A percentile compares a stretch with the other conserved stretches of the same genome.
phyloP scores from a whole-genome alignment of 2,113 vertebrate genomes.

The Bettongia penicillata region DNA sequence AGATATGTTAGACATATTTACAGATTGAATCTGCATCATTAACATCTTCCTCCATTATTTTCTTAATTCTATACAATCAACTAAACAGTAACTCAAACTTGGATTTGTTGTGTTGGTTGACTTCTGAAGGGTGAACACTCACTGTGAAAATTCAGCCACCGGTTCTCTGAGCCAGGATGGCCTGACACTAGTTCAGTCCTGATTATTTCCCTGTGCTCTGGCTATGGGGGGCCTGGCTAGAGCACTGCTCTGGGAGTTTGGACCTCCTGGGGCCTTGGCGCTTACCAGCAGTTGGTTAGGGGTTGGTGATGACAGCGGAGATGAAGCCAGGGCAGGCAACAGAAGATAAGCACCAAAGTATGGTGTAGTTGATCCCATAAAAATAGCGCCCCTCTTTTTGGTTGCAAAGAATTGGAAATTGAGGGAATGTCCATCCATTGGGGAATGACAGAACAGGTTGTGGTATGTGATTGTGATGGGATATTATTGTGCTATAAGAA shows the following conservation, averaged over 20 bases:
- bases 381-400: not conserved
- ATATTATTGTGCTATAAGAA: too few relatives aligned
- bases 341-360: not conserved
- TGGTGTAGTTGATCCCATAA: not conserved
- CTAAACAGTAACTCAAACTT: not conserved
- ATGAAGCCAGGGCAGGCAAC: not conserved
- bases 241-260: not conserved
- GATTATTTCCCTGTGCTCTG: rapidly evolving
- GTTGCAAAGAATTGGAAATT: too few relatives aligned
- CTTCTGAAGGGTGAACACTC: not conserved
- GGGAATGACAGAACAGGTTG: too few relatives aligned
- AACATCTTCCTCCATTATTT: not conserved
- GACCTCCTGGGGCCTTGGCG: not conserved
- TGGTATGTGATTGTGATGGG: too few relatives aligned
- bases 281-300: not conserved
- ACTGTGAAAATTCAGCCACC: not conserved
- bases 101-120: not conserved
- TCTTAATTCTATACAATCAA: not conserved
- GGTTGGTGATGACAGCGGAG: not conserved
- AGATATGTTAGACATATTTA: not conserved
- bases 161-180: not conserved
- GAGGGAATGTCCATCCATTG: too few relatives aligned
- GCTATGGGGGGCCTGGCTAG: not conserved
- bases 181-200: not conserved
- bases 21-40: not conserved